Percentiles rank a stretch among this genome's conserved stretches.
Conservation (phyloP, 2,888 invertebrate genomes). For the Xylota segnis region DNA sequence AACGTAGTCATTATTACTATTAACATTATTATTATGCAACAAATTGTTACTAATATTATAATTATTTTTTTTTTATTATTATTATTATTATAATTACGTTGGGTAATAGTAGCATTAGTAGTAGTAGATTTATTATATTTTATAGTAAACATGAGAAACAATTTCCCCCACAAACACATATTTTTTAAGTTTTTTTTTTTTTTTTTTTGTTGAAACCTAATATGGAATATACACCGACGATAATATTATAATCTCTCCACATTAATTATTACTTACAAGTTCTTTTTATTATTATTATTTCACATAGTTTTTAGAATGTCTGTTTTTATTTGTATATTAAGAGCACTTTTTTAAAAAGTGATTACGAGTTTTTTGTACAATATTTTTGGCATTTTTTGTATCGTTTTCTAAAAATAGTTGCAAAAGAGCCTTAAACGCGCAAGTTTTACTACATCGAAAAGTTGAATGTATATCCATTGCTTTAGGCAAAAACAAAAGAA, state of each 20-base stretch:
- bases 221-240: constrained; percentile 39
- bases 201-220: constrained; percentile 12
- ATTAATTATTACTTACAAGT: neutral
- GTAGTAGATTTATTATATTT: constrained; percentile 48
- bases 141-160: constrained; percentile 41
- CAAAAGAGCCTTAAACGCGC: constrained; percentile 11
- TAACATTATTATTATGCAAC: constrained; percentile 62
- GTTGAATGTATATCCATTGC: neutral
- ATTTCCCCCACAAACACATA: constrained; percentile 31
- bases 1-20: constrained; percentile 70
- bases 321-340: constrained; percentile 31
- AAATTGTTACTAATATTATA: constrained; percentile 72
- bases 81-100: constrained; percentile 49
- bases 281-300: constrained; percentile 21
- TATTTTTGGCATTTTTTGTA: constrained; percentile 37
- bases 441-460: neutral
- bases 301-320: constrained; percentile 43
- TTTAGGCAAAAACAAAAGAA: neutral
- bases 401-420: constrained; percentile 47
- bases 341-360: constrained; percentile 51
- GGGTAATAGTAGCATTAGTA: constrained; percentile 45
- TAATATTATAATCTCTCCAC: constrained; percentile 31
- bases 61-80: constrained; percentile 52
- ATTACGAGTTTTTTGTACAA: constrained; percentile 10
- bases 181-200: constrained; percentile 25